Conservation (phyloP, 2,113 vertebrate genomes). For the Larimichthys polyactis region DNA sequence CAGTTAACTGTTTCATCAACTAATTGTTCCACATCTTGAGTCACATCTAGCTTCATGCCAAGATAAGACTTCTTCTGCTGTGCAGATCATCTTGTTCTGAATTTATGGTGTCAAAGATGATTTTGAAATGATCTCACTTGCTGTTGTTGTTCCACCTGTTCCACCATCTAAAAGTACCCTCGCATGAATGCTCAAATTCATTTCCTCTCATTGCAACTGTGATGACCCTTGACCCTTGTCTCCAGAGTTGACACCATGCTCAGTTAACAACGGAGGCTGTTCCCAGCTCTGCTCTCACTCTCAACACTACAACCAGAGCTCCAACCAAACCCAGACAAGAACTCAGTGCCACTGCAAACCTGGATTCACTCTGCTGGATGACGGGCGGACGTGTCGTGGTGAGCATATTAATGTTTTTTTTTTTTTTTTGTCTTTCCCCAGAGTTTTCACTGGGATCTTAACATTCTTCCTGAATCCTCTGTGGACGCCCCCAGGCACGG, state of each 20-base stretch:
- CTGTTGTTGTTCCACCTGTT: too few species aligned
- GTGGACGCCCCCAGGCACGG: neutral
- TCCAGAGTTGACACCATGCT: conserved; percentile 73
- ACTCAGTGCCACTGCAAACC: conserved; percentile 63
- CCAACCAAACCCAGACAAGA: conserved; percentile 33
- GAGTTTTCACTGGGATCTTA: neutral
- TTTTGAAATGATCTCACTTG: too few species aligned
- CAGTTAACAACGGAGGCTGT: conserved; percentile 75
- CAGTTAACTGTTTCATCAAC: too few species aligned
- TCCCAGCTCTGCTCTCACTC: conserved; percentile 73
- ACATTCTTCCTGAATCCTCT: conserved; percentile 38
- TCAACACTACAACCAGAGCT: conserved; percentile 46
- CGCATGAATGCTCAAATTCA: neutral
- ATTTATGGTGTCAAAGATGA: too few species aligned
- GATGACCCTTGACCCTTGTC: neutral
- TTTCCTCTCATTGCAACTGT: neutral
- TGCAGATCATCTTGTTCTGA: too few species aligned
- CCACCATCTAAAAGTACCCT: neutral
- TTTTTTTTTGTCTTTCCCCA: neutral
- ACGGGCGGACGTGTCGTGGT: conserved; percentile 71
- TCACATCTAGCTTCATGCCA: too few species aligned
- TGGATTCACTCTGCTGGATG: conserved; percentile 72
- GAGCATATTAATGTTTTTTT: conserved; percentile 18
- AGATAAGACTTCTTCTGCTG: too few species aligned
- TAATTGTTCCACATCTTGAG: too few species aligned